phyloP scores from a whole-genome alignment of 1,140 invertebrate species.

The Drosophila mayri region DNA sequence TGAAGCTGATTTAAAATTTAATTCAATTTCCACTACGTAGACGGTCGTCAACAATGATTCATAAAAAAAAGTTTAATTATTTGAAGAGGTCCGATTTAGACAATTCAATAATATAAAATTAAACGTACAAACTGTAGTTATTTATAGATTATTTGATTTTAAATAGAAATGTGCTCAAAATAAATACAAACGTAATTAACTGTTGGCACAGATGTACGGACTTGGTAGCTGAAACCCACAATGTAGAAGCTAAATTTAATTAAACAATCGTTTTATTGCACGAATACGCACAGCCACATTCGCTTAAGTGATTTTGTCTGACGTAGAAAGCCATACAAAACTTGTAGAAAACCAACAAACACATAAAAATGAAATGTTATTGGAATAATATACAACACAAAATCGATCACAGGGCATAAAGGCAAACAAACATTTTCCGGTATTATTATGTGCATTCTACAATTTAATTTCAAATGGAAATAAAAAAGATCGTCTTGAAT shows the following conservation, averaged over 20 bases:
- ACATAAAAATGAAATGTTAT: conserved; percentile 17
- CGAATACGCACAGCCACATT: conserved; percentile 11
- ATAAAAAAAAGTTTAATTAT: background rate
- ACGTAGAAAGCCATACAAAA: conserved; percentile 2
- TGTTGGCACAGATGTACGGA: conserved; percentile 4
- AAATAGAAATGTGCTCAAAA: conserved; percentile 13
- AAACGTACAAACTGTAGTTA: background rate
- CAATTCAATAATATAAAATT: background rate
- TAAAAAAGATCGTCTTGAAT: background rate
- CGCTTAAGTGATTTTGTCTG: conserved; percentile 6
- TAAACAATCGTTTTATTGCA: conserved; percentile 30
- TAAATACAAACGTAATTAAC: conserved; percentile 10
- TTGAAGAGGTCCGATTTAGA: background rate
- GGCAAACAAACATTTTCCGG: background rate
- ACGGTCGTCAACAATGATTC: too few relatives aligned
- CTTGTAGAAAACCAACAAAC: background rate
- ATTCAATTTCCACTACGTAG: too few relatives aligned
- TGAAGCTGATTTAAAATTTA: too few relatives aligned
- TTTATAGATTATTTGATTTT: conserved; percentile 12
- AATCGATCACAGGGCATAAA: conserved; percentile 1
- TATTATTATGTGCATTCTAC: background rate
- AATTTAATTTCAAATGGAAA: background rate
- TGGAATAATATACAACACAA: conserved; percentile 2
- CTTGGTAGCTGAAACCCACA: background rate
- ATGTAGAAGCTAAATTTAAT: conserved; percentile 32